phyloP scores from a whole-genome alignment of 2,888 invertebrate genomes.

The Clepsis dumicolana region DNA sequence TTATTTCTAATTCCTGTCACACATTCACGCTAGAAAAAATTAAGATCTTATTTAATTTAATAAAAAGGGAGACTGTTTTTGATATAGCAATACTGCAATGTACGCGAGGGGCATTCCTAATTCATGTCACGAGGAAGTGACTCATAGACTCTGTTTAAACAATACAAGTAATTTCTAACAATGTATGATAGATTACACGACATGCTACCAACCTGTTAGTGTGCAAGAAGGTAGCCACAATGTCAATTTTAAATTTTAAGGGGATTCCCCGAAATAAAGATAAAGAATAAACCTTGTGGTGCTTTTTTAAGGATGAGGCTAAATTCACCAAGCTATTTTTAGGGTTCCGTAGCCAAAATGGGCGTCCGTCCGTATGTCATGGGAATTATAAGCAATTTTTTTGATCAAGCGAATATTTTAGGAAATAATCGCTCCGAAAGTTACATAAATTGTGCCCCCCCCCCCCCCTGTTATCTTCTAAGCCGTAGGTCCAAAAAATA shows the following conservation, averaged over 20 bases:
- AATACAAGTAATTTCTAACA: not conserved
- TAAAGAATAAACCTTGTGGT: too few relatives aligned
- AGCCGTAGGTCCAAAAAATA: too few relatives aligned
- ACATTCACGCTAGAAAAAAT: not conserved
- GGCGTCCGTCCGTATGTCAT: too few relatives aligned
- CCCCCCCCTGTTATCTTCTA: too few relatives aligned
- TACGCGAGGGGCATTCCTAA: not conserved
- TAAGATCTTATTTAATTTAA: too few relatives aligned
- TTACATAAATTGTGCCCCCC: too few relatives aligned
- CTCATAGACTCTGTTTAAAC: not conserved
- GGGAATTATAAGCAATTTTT: too few relatives aligned
- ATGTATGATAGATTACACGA: not conserved
- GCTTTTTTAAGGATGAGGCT: too few relatives aligned
- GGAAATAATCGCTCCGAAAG: too few relatives aligned
- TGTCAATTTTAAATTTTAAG: not conserved
- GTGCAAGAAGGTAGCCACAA: not conserved
- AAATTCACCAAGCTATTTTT: too few relatives aligned
- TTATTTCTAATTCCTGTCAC: not conserved
- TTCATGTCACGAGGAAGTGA: constrained; percentile 1
- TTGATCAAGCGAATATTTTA: too few relatives aligned
- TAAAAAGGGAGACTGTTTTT: not conserved
- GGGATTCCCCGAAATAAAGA: not conserved
- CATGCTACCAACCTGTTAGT: not conserved
- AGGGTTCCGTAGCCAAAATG: too few relatives aligned
- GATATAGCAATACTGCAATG: not conserved